Percentiles rank a stretch among this genome's conserved stretches.
Evolutionary conservation across 2,888 invertebrate species (phyloP).

Genomic region (Bugulina stolonifera): DNA sequence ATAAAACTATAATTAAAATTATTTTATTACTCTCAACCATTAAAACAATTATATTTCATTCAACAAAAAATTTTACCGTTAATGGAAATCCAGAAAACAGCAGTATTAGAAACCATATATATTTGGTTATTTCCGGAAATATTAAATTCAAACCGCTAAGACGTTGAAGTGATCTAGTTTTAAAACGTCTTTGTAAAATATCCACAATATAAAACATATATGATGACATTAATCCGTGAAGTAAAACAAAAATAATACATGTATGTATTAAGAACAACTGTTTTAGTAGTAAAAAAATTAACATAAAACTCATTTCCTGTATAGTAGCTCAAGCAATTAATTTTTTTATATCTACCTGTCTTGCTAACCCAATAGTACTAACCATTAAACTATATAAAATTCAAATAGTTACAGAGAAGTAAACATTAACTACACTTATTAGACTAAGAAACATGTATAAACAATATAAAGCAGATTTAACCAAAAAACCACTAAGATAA

Average conservation of each 20-base stretch:
- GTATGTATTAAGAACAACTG: neutral
- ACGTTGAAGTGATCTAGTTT: neutral
- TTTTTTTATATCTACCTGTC: neutral
- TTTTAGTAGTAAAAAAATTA: neutral
- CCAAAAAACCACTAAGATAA: constrained; percentile 3
- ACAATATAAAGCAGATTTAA: neutral
- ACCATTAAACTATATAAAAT: neutral
- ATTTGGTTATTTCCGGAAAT: neutral
- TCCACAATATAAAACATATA: neutral
- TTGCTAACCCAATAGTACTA: neutral
- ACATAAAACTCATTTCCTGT: constrained; percentile 1
- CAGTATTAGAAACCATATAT: neutral
- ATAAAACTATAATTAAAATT: neutral
- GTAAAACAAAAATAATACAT: neutral
- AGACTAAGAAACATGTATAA: neutral
- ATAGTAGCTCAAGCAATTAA: neutral
- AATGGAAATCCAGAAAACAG: neutral
- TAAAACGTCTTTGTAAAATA: neutral
- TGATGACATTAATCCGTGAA: neutral
- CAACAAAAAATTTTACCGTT: neutral
- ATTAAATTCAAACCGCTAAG: neutral
- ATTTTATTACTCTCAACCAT: neutral
- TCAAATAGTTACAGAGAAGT: neutral
- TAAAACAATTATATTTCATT: neutral
- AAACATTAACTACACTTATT: neutral